Evolutionary conservation across 2,113 vertebrate species (phyloP), one percentile per base, ranked within the genome.

Genomic region (Forbesichthys papilliferus): DNA sequence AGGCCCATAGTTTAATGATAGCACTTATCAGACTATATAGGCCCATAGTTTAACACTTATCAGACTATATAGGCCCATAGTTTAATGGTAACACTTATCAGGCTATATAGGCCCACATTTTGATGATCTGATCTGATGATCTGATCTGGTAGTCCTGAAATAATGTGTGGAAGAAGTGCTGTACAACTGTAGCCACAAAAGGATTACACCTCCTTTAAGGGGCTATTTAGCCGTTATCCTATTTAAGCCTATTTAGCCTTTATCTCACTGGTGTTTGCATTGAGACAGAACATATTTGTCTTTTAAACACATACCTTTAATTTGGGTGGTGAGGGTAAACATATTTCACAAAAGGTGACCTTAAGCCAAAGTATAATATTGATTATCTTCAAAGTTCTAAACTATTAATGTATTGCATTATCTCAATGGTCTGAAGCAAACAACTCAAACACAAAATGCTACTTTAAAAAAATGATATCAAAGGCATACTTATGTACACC

Each of bases 101-200:
- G 70, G 75, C 60, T 71, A 42, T 69, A 71, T 56, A 33, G 34
- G 69, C 73, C 70, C 71, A 60, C 20, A 68, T 52, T 64, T 66
- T 71, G 78, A 79, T 84, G 71, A 85, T 81, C 69, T 72, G 20
- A 27, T 27, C 27, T 27, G 78, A 79, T 84, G 71, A 85, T 81
- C 69, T 72, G 20, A 27, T 27, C 27, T 27, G 14, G 10, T 68
- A 63, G 42, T 61, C 48, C 51, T 33, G 33, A 18, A 47, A 76
- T 73, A 68, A 49, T 59, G 47, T 68, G 69, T 71, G 54, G 77
- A 70, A 68, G 74, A 82, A 65, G 67, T 68, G 59, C 59, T 71
- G 64, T 47, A 60, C 9, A 36, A 48, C 62, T 70, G 11, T 54
- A 80, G 69, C 75, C 18, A n/a, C 55, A 42, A 42, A 8, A 8